phyloP scores from a whole-genome alignment of 2,888 invertebrate genomes.

The Eristalis pertinax region DNA sequence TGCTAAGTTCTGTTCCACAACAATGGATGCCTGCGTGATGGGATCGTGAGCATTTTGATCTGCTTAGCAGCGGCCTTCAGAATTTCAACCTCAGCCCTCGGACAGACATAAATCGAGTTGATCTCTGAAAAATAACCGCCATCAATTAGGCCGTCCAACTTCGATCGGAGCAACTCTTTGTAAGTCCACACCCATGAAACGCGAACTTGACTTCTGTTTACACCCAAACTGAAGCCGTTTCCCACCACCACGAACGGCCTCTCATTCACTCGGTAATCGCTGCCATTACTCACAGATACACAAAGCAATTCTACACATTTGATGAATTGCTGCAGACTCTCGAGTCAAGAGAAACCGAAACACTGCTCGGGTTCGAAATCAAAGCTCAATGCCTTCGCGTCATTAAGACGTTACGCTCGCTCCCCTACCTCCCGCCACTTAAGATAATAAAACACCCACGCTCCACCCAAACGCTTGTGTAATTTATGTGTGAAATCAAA shows the following conservation, averaged over 20 bases:
- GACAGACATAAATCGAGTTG: not conserved
- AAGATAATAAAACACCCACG: constrained; percentile 15
- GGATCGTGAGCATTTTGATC: not conserved
- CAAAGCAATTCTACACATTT: not conserved
- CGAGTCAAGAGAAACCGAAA: not conserved
- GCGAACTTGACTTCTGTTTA: constrained; percentile 22
- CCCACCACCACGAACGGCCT: not conserved
- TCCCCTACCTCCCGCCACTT: constrained; percentile 10
- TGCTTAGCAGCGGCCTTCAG: not conserved
- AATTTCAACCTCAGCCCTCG: not conserved
- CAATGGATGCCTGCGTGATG: too few species aligned
- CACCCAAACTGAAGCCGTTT: not conserved
- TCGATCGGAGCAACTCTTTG: not conserved
- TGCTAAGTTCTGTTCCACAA: too few species aligned
- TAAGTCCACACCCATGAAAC: not conserved
- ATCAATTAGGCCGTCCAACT: not conserved
- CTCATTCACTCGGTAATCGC: constrained; percentile 6
- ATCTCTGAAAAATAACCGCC: not conserved
- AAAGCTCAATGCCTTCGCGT: not conserved
- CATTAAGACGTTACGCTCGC: constrained; percentile 20
- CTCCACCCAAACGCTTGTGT: constrained; percentile 7
- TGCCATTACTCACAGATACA: constrained; percentile 2
- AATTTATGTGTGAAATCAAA: constrained; percentile 71
- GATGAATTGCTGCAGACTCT: not conserved
- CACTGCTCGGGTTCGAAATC: not conserved